Conservation (phyloP, 2,113 vertebrate genomes). For the Carassius carassius region DNA sequence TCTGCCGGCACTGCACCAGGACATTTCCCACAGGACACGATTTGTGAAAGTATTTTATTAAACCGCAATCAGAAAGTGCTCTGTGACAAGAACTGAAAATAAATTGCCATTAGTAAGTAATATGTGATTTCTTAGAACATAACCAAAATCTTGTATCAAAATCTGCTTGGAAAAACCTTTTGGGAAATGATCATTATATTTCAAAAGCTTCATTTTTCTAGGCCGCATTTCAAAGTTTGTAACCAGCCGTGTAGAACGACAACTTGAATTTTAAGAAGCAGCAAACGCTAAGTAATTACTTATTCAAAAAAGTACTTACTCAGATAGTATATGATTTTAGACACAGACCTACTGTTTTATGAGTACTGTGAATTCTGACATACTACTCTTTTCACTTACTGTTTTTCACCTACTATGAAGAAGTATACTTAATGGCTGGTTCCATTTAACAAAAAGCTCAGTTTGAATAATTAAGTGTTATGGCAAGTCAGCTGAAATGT, state of each 20-base stretch:
- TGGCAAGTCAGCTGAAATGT: not conserved
- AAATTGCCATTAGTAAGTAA: constrained; percentile 4
- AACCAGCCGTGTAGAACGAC: not conserved
- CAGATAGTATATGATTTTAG: not conserved
- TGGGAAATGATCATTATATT: not conserved
- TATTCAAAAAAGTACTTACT: too few species aligned
- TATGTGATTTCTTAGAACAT: constrained; percentile 24
- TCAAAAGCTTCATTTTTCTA: not conserved
- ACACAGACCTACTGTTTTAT: not conserved
- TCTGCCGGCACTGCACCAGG: not conserved
- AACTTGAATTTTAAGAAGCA: not conserved
- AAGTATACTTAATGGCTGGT: not conserved
- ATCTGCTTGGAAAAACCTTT: not conserved
- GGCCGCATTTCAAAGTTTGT: not conserved
- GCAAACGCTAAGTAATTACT: not conserved
- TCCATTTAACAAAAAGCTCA: not conserved
- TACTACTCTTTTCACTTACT: not conserved
- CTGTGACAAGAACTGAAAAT: constrained; percentile 5
- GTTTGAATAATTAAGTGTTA: not conserved
- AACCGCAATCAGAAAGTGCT: constrained; percentile 1
- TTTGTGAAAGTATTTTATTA: constrained; percentile 31
- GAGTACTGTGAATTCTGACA: not conserved
- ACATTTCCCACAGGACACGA: constrained; percentile 18
- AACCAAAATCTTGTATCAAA: constrained; percentile 15
- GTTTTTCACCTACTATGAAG: too few species aligned